These are phyloP conservation scores for Chroicocephalus ridibundus DNA, from an alignment of 2,113 vertebrate species.

Conservation along the genomic window DNA sequence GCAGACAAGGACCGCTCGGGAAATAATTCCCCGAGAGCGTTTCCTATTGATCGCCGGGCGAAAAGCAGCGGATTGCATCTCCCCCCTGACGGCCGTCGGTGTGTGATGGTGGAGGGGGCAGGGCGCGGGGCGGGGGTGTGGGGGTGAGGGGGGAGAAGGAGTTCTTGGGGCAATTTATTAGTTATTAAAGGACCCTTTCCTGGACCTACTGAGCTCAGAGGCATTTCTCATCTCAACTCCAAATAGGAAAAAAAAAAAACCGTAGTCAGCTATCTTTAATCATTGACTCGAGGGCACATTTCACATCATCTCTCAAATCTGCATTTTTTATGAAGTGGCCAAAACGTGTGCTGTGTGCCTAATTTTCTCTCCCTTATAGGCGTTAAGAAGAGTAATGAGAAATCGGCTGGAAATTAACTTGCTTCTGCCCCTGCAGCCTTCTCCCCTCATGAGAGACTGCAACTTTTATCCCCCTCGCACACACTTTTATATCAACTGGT, in stretches of 20 bases:
- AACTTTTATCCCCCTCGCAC: conserved; percentile 1
- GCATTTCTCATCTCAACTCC: conserved; percentile 55
- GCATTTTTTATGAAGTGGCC: conserved; percentile 86
- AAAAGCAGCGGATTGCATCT: neutral
- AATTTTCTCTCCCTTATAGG: conserved; percentile 69
- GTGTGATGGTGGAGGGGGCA: neutral
- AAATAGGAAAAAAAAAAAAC: conserved; percentile 54
- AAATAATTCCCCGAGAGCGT: neutral
- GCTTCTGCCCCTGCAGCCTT: conserved; percentile 50
- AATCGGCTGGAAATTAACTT: conserved; percentile 68
- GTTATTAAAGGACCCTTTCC: conserved; percentile 39
- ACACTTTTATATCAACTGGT: conserved; percentile 29
- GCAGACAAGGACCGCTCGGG: neutral
- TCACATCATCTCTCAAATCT: conserved; percentile 84
- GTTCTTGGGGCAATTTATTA: neutral
- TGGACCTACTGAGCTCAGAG: conserved; percentile 24
- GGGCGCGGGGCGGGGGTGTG: neutral
- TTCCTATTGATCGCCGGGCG: neutral
- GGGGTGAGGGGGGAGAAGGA: neutral
- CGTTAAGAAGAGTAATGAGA: conserved; percentile 69
- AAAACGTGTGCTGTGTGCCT: conserved; percentile 73
- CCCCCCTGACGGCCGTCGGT: neutral
- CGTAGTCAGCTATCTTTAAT: conserved; percentile 81
- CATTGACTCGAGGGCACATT: conserved; percentile 84
- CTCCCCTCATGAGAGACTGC: neutral